A percentile compares a stretch with the other conserved stretches of the same genome.
phyloP scores from a whole-genome alignment of 2,797 vertebrate genomes.

The Acestrorhynchus altus region DNA sequence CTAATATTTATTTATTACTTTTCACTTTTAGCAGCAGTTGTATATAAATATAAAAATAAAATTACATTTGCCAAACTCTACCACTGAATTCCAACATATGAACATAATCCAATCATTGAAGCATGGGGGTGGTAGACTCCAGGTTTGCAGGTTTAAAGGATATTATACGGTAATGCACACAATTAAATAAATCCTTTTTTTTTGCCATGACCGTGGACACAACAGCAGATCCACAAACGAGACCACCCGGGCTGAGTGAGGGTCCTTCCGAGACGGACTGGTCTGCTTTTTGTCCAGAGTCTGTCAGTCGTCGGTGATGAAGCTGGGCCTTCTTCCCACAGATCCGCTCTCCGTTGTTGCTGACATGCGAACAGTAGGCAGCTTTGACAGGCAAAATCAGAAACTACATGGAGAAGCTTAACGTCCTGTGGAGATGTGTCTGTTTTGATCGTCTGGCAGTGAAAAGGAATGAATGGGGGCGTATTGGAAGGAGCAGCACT shows the following conservation, averaged over 20 bases:
- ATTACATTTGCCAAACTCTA: too few relatives aligned
- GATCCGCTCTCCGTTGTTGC: background rate
- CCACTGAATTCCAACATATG: too few relatives aligned
- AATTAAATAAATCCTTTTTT: too few relatives aligned
- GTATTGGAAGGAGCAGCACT: constrained; percentile 7
- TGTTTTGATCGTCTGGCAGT: constrained; percentile 16
- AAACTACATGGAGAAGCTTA: constrained; percentile 22
- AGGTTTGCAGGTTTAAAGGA: too few relatives aligned
- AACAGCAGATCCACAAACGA: background rate
- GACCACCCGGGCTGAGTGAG: background rate
- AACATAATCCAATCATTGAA: too few relatives aligned
- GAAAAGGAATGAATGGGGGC: background rate
- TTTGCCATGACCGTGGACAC: too few relatives aligned
- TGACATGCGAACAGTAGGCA: constrained; percentile 3
- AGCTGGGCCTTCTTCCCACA: background rate
- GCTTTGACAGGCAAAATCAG: constrained; percentile 24
- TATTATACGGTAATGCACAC: too few relatives aligned
- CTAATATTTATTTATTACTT: too few relatives aligned
- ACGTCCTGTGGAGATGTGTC: constrained; percentile 19
- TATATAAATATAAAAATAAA: too few relatives aligned
- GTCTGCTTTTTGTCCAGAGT: background rate
- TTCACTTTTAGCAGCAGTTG: too few relatives aligned
- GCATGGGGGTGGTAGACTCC: too few relatives aligned
- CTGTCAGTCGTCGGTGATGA: constrained; percentile 22
- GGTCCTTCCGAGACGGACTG: background rate